A percentile compares a stretch with the other conserved stretches of the same genome.
Conservation (phyloP, 2,113 vertebrate species). For the Gorsachius goisagi region DNA sequence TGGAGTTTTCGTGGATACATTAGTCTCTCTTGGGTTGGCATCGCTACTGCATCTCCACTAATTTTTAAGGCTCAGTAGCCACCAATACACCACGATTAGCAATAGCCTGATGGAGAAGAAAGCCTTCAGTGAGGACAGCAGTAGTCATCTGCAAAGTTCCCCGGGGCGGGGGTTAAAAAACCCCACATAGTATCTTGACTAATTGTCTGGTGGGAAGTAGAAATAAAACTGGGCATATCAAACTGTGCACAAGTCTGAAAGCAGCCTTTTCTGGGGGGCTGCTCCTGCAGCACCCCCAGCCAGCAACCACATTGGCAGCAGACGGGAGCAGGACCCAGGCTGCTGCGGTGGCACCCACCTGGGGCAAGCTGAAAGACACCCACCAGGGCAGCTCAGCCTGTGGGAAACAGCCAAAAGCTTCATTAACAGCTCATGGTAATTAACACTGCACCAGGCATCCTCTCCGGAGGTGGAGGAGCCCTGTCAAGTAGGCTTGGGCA, state of each 20-base stretch:
- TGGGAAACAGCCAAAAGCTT: neutral
- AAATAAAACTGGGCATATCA: neutral
- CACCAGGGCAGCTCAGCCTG: neutral
- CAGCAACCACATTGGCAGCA: neutral
- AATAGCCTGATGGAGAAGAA: neutral
- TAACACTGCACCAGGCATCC: no score
- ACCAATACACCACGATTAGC: neutral
- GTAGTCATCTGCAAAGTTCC: neutral
- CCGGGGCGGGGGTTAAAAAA: neutral
- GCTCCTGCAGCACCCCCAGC: neutral
- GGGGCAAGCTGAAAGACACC: no score
- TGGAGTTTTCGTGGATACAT: no score
- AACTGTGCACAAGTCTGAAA: neutral
- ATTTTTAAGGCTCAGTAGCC: neutral
- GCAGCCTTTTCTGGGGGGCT: neutral
- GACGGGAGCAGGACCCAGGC: neutral
- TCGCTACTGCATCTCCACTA: neutral
- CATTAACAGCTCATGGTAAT: neutral
- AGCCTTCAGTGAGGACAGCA: neutral
- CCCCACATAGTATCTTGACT: neutral
- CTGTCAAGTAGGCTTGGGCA: neutral
- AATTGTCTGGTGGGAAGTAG: neutral
- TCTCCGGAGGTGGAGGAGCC: neutral
- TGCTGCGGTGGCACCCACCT: accelerated
- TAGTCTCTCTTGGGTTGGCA: neutral